Evolutionary conservation across 2,888 invertebrate species (phyloP), one percentile per base, ranked within the genome.

Genomic region (Schizotus pectinicornis): DNA sequence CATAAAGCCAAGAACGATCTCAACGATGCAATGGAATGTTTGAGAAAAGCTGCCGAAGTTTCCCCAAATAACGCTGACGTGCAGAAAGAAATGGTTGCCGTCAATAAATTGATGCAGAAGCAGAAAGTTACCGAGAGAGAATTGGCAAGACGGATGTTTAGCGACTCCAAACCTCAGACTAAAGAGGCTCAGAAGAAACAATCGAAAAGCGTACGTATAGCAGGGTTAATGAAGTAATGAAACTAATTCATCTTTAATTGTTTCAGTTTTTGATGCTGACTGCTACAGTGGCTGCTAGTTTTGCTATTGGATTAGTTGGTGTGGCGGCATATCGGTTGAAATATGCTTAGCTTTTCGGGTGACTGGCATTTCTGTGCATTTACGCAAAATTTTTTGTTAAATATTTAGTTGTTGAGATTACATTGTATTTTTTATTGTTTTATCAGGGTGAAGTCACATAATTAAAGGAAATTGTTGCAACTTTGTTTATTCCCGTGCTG

Each of bases 291-390:
- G 81, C 91, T 56, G 85, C 88, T 46, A 85, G 86, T 45, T 78
- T 87, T 51, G 83, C 86, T 48, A 87, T 91, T 67, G 87, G 90
- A 49, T 84, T 88, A 56, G 86, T 87, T 53, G 90, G 91, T 63
- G 85, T 90, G 51, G 84, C 90, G 47, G 87, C 89, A 54, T 91
- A 91, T 79, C 86, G 88, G 74, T 88, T 90, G 80, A 88, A 88
- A 82, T 82, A 81, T 59, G 50, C 67, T 13, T 71, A 67, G 38
- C n/a, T 32, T 22, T 43, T 52, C 6, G 12, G 30, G 8, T 8
- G n/a, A 37, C 9, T 30, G 12, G 8, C 11, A 35, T 22, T n/a
- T n/a, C n/a, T n/a, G 30, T 54, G 57, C 60, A 61, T 63, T 65
- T 63, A 59, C 55, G 34, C 46, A 50, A 35, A 30, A 38, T 33